Conservation (phyloP, 1,140 invertebrate genomes). For the Luehdorfia chinensis region DNA sequence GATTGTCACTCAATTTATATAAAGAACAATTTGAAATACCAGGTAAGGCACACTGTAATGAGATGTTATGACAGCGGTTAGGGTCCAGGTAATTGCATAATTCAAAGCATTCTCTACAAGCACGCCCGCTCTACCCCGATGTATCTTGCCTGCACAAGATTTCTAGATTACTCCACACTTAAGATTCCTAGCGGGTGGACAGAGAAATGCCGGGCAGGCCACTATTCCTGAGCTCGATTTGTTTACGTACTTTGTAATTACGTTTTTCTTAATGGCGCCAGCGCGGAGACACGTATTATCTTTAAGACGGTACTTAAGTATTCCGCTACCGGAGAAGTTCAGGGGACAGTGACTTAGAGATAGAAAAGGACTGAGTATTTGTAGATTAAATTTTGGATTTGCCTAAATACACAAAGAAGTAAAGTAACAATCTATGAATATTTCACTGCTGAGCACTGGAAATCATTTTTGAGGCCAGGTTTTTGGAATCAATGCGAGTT, state of each 20-base stretch:
- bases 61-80: constrained; percentile 1
- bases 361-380: neutral
- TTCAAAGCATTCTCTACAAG: constrained; percentile 30
- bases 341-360: neutral
- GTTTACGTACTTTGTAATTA: constrained; percentile 53
- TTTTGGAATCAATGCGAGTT: neutral
- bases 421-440: neutral
- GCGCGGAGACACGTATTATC: constrained; percentile 21
- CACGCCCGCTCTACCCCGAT: constrained; percentile 30
- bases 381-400: too few species aligned
- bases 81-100: constrained; percentile 14
- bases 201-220: constrained; percentile 34
- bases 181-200: constrained; percentile 53
- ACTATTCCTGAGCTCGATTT: constrained; percentile 46
- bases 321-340: constrained; percentile 20
- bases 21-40: neutral
- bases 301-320: constrained; percentile 20
- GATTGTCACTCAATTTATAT: too few species aligned
- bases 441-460: neutral
- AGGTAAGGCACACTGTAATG: neutral
- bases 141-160: constrained; percentile 40
- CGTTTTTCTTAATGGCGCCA: constrained; percentile 46
- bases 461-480: neutral
- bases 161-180: constrained; percentile 55
- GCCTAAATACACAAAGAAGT: too few species aligned